These are phyloP conservation scores for Luehdorfia chinensis DNA, from an alignment of 1,140 invertebrate species.

Conservation along the genomic window DNA sequence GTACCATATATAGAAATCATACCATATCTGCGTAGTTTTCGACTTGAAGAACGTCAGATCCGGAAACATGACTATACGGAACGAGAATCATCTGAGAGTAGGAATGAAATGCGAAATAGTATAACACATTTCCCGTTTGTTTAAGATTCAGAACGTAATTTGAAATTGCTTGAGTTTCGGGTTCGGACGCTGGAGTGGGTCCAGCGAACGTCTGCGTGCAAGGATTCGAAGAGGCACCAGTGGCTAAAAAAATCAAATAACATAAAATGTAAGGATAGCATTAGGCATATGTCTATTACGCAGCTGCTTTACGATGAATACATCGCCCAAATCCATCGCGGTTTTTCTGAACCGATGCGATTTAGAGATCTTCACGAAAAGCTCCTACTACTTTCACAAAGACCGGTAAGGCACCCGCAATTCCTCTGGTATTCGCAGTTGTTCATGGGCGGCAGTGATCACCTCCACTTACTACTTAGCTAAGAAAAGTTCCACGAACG, in stretches of 20 bases:
- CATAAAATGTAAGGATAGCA: neutral
- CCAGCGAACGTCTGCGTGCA: slow-evolving; percentile 93
- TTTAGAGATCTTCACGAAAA: too few relatives aligned
- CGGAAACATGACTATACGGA: slow-evolving; percentile 82
- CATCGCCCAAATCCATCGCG: too few relatives aligned
- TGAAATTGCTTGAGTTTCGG: slow-evolving; percentile 87
- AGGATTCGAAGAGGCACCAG: slow-evolving; percentile 88
- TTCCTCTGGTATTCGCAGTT: too few relatives aligned
- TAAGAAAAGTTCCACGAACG: too few relatives aligned
- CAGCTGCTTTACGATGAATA: too few relatives aligned
- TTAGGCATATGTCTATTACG: neutral
- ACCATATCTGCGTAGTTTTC: slow-evolving; percentile 81
- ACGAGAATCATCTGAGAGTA: slow-evolving; percentile 85
- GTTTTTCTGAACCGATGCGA: too few relatives aligned
- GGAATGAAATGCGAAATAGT: slow-evolving; percentile 83
- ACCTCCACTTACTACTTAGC: too few relatives aligned
- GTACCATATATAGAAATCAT: too few relatives aligned
- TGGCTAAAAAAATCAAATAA: slow-evolving; percentile 44
- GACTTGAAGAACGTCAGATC: slow-evolving; percentile 61
- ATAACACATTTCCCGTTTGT: slow-evolving; percentile 48
- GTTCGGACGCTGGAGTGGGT: slow-evolving; percentile 90
- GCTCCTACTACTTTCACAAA: too few relatives aligned
- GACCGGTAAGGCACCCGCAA: too few relatives aligned
- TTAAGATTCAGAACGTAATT: slow-evolving; percentile 41
- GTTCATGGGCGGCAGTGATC: too few relatives aligned